Evolutionary conservation across 2,113 vertebrate species (phyloP), one percentile per base, ranked within the genome.

Genomic region (Prunella fulvescens): DNA sequence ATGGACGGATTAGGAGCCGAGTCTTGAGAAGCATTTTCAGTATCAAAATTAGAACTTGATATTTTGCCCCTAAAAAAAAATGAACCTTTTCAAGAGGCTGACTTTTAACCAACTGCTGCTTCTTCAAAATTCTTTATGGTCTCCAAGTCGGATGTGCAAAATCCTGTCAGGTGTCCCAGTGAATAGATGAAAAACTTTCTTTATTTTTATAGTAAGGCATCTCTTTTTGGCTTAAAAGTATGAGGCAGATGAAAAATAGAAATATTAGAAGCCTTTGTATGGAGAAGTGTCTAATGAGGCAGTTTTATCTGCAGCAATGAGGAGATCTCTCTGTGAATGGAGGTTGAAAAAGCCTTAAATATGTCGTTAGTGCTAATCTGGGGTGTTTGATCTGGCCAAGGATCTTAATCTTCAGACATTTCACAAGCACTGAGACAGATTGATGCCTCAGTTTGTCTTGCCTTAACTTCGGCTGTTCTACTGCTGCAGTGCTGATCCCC

Each of bases 201-300:
- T 86, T 76, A 82, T 82, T 82, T 83, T 54, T 26, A 62, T 23
- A 71, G 58, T 45, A 77, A 93, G 39, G 33, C 66, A 9, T 53
- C 26, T 61, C 57, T 81, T 81, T 86, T 69, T 79, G 48, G 42
- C 58, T 88, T 80, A 82, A 62, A 79, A 80, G 86, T 64, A 7
- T 5, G n/a, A 93, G 87, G 37, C 61, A 85, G 81, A 82, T 92
- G 73, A 89, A 87, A 92, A 72, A 53, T 33, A 20, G 48, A 84
- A 92, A 76, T 85, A 70, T 81, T 57, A 12, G 13, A 70, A 91
- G 66, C 40, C 54, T 94, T 89, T 94, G 66, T 91, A 57, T 69
- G 61, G 92, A 92, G 95, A 94, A 81, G 80, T 81, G 84, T 86
- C 90, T 94, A 91, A 96, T 96, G 96, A 96, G 88, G 86, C 92